Evolutionary conservation across 2,113 vertebrate genomes (phyloP).

Genomic region (Prunella fulvescens): DNA sequence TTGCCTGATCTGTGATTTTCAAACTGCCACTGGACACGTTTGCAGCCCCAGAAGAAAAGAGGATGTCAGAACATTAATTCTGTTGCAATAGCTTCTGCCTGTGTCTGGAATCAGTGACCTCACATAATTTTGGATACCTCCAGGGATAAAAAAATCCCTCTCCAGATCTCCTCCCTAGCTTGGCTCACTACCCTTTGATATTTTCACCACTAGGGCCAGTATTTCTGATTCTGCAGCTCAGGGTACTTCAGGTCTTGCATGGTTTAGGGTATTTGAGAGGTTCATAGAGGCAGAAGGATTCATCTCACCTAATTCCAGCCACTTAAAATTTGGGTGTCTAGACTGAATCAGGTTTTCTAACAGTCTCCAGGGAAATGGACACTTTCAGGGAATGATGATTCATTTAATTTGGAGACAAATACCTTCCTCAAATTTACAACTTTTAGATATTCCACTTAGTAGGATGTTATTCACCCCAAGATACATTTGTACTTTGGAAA

Average conservation of each 20-base stretch:
- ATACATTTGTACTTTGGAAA: background rate
- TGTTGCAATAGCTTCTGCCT: background rate
- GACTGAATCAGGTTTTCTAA: background rate
- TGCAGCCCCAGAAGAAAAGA: background rate
- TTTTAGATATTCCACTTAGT: background rate
- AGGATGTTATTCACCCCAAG: background rate
- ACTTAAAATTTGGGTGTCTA: background rate
- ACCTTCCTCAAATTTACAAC: background rate
- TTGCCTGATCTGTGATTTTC: background rate
- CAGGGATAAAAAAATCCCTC: background rate
- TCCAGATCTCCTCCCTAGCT: background rate
- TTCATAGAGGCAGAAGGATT: background rate
- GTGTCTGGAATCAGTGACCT: background rate
- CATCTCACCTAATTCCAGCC: background rate
- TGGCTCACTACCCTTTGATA: background rate
- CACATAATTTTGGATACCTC: background rate
- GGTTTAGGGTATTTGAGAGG: background rate
- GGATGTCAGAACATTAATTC: background rate
- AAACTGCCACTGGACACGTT: background rate
- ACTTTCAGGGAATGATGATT: constrained; percentile 11
- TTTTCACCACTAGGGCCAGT: background rate
- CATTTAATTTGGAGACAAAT: constrained; percentile 10
- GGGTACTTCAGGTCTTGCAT: background rate
- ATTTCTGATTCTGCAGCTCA: background rate
- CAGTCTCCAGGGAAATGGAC: background rate